Evolutionary conservation across 2,797 vertebrate genomes (phyloP), one percentile per base, ranked within the genome.

Genomic region (Leptatherina wallacei): DNA sequence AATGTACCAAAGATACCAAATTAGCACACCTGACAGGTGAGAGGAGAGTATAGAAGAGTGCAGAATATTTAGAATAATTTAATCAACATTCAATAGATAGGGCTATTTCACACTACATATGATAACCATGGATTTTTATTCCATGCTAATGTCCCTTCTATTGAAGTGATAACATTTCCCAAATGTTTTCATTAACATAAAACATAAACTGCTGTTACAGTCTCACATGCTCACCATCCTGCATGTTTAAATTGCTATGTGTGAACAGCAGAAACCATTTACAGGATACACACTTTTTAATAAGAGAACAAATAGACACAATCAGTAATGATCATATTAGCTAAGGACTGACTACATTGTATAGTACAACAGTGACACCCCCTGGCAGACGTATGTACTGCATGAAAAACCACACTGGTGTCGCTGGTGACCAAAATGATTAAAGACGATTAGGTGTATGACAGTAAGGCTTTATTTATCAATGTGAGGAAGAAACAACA

Each of bases 381-480:
- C 16, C 61, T 92, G 94, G 91, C 9, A 3, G 55, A 58, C 0
- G 5, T 9, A 4, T 2, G 5, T 1, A 80, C n/a, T 73, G 32
- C 61, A 75, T 20, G 2, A 14, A 59, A 18, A 49, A 11, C 1
- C 7, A 33, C 2, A 40, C 44, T 47, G n/a, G 3, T 4, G n/a
- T 6, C 16, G 1, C 18, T 16, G 4, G 20, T 38, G 11, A 68
- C 59, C 16, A 62, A 40, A 77, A n/a, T 13, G 52, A 73, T 4
- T 18, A 61, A n/a, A 78, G 29, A 1, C n/a, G 18, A 1, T 61
- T 33, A 35, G 32, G 35, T 81, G 66, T 82, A 82, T 90, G 89
- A 90, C 81, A 78, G 78, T 91, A 88, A 84, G 77, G 83, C 84
- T 94, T 95, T 94, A 94, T 93, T 94, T 81, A 55, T 85, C 69